phyloP scores from a whole-genome alignment of 2,888 invertebrate genomes.

The Cephus sareptanus region DNA sequence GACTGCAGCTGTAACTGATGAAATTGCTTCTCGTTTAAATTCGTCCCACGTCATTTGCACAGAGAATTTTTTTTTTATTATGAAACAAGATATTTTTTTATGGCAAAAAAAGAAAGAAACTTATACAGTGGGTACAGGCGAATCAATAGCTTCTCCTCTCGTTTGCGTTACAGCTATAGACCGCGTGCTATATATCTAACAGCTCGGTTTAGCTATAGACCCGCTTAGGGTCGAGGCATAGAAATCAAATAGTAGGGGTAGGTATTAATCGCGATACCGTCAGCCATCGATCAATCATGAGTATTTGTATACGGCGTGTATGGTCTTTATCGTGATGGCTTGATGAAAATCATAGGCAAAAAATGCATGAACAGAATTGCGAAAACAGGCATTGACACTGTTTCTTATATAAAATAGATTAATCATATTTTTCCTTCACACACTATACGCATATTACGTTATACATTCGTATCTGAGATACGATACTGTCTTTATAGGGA shows the following conservation, averaged over 20 bases:
- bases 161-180: neutral
- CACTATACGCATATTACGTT: neutral
- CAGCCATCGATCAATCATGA: too few species aligned
- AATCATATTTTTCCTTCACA: neutral
- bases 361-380: neutral
- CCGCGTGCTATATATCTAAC: neutral
- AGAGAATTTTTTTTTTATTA: neutral
- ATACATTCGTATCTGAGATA: neutral
- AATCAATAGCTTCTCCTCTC: neutral
- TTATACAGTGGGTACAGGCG: neutral
- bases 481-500: neutral
- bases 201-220: neutral
- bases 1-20: neutral
- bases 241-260: neutral
- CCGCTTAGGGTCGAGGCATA: neutral
- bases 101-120: neutral
- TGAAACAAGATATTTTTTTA: neutral
- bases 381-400: neutral
- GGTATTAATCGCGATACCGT: too few species aligned
- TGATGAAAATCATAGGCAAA: neutral
- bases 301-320: neutral
- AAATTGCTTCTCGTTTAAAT: neutral
- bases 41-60: neutral
- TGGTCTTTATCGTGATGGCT: neutral
- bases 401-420: neutral